phyloP scores from a whole-genome alignment of 53 echinoderm and acorn worm species.

The Actinopyga echinites region DNA sequence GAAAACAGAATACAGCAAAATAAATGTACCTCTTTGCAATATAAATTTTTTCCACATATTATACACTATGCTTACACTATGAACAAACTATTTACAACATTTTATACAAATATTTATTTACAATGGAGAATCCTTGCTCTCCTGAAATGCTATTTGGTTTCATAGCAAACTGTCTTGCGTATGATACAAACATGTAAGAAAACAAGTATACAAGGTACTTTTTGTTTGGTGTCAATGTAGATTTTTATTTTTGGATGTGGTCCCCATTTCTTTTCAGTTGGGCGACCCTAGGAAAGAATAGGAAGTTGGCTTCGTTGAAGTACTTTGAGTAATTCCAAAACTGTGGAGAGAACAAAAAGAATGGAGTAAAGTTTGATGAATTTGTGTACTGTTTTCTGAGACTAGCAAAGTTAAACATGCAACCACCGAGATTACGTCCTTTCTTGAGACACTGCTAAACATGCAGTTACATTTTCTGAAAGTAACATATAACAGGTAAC shows the following conservation, averaged over 20 bases:
- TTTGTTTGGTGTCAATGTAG: slow-evolving; percentile 4
- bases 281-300: slow-evolving; percentile 18
- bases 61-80: background rate
- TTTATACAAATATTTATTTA: background rate
- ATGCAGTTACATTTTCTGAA: too few species aligned
- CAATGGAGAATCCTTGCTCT: background rate
- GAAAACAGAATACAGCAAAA: slow-evolving; percentile 41
- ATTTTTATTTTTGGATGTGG: slow-evolving; percentile 18
- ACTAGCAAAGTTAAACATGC: too few species aligned
- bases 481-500: too few species aligned
- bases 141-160: too few species aligned
- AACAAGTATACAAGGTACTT: background rate
- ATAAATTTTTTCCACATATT: slow-evolving; percentile 1
- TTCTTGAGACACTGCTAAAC: too few species aligned
- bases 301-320: slow-evolving; percentile 12
- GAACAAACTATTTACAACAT: background rate
- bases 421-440: too few species aligned
- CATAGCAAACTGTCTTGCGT: too few species aligned
- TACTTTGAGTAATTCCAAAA: slow-evolving; percentile 6
- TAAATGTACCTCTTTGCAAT: slow-evolving; percentile 38
- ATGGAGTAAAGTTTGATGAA: background rate
- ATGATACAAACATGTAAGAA: too few species aligned
- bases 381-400: too few species aligned
- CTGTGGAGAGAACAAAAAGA: background rate
- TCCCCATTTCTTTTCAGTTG: background rate